phyloP scores from a whole-genome alignment of 2,797 vertebrate species.

The Diplodus puntazzo region DNA sequence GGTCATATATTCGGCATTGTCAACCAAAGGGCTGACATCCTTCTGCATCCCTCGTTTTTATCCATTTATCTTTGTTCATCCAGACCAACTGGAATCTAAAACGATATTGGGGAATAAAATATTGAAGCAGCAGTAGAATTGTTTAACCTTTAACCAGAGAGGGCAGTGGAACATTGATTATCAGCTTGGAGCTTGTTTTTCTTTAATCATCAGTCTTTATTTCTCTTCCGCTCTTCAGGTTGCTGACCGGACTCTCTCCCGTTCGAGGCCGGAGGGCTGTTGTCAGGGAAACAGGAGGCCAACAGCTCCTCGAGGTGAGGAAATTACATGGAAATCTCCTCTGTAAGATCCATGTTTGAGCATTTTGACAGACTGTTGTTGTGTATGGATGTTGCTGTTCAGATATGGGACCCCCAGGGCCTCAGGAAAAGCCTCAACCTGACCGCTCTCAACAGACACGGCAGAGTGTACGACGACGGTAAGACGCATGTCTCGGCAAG shows the following conservation, averaged over 20 bases:
- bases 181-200: neutral
- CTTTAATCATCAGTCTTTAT: neutral
- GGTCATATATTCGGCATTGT: no score
- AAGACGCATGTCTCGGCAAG: neutral
- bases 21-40: no score
- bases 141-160: neutral
- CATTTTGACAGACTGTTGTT: conserved; percentile 6
- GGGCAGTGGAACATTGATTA: neutral
- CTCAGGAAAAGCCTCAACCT: conserved; percentile 81
- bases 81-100: no score
- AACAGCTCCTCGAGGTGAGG: conserved; percentile 80
- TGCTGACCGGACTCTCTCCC: conserved; percentile 67
- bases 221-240: conserved; percentile 45
- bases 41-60: no score
- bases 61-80: no score
- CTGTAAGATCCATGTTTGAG: neutral
- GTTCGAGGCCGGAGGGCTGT: conserved; percentile 64
- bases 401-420: conserved; percentile 83
- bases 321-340: rapidly evolving
- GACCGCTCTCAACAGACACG: conserved; percentile 78
- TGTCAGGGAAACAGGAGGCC: conserved; percentile 64
- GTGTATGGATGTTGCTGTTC: neutral
- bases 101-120: no score
- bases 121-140: no score
- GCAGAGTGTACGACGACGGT: conserved; percentile 83